Conservation (phyloP, 2,797 vertebrate species). For the Synanceia verrucosa region DNA sequence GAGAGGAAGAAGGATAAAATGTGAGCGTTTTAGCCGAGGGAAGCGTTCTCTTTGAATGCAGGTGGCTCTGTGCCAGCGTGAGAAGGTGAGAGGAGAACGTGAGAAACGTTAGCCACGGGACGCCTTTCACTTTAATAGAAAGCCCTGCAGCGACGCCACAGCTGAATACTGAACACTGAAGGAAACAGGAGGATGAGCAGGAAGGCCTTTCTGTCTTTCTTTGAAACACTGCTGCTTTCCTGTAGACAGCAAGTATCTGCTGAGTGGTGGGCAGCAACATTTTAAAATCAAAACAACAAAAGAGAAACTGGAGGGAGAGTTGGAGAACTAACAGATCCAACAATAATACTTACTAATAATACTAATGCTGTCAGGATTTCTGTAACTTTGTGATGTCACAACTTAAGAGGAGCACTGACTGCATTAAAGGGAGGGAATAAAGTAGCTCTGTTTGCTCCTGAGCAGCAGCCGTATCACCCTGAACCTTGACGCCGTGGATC, state of each 20-base stretch:
- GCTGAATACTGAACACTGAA: neutral
- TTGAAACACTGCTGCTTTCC: conserved; percentile 23
- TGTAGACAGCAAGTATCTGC: neutral
- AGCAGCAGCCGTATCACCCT: neutral
- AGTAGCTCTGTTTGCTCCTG: neutral
- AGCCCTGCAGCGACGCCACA: conserved; percentile 16
- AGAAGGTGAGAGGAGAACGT: neutral
- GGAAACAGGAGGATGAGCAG: neutral
- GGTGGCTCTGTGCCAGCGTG: neutral
- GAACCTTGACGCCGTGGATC: conserved; percentile 13
- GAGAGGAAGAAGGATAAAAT: neutral
- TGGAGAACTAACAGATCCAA: neutral
- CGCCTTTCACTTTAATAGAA: conserved; percentile 4
- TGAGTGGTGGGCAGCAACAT: neutral
- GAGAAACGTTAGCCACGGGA: conserved; percentile 14
- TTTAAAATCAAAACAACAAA: neutral
- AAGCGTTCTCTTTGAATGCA: neutral
- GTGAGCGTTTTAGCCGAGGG: neutral
- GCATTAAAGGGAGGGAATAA: neutral
- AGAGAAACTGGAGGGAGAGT: neutral
- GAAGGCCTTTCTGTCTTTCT: conserved; percentile 12
- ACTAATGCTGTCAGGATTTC: too few relatives aligned
- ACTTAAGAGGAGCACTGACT: too few relatives aligned
- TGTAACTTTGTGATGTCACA: too few relatives aligned
- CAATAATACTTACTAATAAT: neutral